Evolutionary conservation across 1,140 invertebrate species (phyloP).

Genomic region (Armadillidium nasatum): DNA sequence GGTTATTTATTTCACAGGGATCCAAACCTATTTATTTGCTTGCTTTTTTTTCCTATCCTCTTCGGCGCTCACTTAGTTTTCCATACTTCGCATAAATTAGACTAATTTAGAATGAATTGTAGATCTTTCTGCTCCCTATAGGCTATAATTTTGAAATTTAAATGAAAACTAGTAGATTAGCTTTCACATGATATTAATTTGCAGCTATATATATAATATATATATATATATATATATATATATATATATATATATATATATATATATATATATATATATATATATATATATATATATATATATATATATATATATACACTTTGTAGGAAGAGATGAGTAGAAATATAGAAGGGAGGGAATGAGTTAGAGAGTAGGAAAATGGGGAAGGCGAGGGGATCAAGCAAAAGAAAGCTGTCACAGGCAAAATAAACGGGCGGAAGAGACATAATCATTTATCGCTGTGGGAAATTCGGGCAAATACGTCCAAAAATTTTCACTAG

Average conservation of each 20-base stretch:
- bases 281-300: neutral
- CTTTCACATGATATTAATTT: neutral
- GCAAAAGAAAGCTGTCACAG: too few species aligned
- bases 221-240: constrained; percentile 15
- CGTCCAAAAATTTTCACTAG: too few species aligned
- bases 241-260: constrained; percentile 13
- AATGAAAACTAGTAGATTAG: neutral
- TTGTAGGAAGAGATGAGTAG: neutral
- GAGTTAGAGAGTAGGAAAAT: neutral
- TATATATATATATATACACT: neutral
- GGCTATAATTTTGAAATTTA: neutral
- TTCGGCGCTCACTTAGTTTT: neutral
- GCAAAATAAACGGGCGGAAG: too few species aligned
- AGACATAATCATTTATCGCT: too few species aligned
- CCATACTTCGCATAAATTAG: neutral
- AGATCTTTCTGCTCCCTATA: neutral
- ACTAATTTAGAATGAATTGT: constrained; percentile 11
- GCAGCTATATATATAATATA: neutral
- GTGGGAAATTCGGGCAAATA: too few species aligned
- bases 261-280: neutral
- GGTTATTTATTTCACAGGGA: neutral
- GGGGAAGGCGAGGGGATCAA: neutral
- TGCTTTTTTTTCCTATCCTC: neutral
- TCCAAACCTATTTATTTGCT: neutral
- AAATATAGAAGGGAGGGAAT: neutral